phyloP scores from a whole-genome alignment of 2,797 vertebrate species.

The Hafferia zeledoni region DNA sequence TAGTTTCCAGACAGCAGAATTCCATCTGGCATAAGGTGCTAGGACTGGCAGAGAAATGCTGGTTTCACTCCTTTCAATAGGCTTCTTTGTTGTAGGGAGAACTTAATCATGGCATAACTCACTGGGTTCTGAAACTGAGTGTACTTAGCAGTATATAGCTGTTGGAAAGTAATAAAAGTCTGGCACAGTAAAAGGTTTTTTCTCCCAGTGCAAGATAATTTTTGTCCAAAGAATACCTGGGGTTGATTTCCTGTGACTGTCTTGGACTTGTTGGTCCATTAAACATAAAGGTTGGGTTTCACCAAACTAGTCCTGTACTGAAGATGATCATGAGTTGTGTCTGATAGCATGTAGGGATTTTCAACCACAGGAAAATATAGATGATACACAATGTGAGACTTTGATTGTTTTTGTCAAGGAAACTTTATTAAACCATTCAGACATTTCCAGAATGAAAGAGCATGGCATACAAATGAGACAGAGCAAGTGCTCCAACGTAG shows the following conservation, averaged over 20 bases:
- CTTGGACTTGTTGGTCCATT: background rate
- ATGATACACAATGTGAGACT: background rate
- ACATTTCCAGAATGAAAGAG: background rate
- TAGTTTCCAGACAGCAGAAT: background rate
- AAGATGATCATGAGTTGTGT: background rate
- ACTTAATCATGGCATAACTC: background rate
- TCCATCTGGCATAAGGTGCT: background rate
- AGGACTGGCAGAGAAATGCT: background rate
- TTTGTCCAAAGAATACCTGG: background rate
- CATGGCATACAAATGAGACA: background rate
- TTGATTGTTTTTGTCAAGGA: background rate
- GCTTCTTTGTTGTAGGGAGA: background rate
- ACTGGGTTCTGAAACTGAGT: background rate
- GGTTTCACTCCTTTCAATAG: background rate
- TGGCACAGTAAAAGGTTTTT: background rate
- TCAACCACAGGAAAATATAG: constrained; percentile 5
- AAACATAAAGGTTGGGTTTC: background rate
- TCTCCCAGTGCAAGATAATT: background rate
- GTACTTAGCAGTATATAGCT: background rate
- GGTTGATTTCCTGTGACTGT: background rate
- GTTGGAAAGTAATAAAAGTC: background rate
- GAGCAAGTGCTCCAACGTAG: background rate
- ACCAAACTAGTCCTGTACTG: background rate
- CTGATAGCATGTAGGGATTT: background rate
- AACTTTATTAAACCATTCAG: background rate